Percentiles rank a stretch among this genome's conserved stretches.
phyloP scores from a whole-genome alignment of 2,113 vertebrate species.

The Cynopterus brachyotis region DNA sequence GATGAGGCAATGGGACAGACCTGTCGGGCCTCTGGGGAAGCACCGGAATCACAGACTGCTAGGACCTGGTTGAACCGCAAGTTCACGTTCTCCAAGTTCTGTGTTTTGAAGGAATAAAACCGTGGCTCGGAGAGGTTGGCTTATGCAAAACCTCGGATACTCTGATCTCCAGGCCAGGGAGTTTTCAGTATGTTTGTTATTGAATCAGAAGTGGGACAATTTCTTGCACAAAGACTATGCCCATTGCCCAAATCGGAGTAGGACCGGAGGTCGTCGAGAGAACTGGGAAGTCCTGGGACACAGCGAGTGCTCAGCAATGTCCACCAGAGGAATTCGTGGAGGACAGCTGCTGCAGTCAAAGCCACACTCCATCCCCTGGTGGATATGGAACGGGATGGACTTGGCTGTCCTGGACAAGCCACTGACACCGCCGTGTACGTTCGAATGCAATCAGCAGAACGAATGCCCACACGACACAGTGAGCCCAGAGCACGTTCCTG shows the following conservation, averaged over 20 bases:
- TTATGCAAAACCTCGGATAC: not conserved
- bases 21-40: not conserved
- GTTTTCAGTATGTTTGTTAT: not conserved
- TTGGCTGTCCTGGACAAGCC: fast-evolving
- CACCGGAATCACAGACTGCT: not conserved
- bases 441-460: not conserved
- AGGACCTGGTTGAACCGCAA: not conserved
- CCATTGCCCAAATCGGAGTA: not conserved
- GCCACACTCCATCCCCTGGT: not conserved
- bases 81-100: not conserved
- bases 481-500: fast-evolving
- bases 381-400: not conserved
- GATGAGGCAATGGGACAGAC: no score
- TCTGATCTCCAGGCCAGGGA: not conserved
- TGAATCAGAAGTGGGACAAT: not conserved
- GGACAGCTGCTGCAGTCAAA: not conserved
- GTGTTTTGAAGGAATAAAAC: not conserved
- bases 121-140: not conserved
- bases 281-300: not conserved
- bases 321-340: not conserved
- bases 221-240: not conserved
- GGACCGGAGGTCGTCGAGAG: not conserved
- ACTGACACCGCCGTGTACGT: not conserved
- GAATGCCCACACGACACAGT: not conserved
- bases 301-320: not conserved